Evolutionary conservation across 2,113 vertebrate genomes (phyloP), one percentile per base, ranked within the genome.

Genomic region (Istiophorus platypterus): DNA sequence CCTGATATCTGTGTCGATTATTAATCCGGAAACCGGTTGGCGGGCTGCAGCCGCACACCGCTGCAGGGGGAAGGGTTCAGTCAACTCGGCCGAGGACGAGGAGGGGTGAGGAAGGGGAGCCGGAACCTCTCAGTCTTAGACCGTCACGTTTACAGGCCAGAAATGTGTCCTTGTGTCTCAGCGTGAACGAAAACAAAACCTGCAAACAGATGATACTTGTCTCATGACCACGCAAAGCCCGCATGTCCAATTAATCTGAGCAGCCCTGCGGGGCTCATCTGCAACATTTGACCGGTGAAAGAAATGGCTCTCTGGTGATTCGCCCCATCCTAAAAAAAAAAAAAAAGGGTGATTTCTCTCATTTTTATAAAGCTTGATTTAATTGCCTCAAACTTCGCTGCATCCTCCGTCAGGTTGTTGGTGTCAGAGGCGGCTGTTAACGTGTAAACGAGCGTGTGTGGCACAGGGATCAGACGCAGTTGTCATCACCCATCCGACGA

Each of bases 381-480:
- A 10, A 18, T 73, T 41, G 84, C 70, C 65, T 85, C n/a, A 72
- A 74, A 85, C 54, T 79, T 78, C 72, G 70, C 66, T 56, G 26
- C 62, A 62, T 24, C 67, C 58, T 22, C 15, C 3, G 29, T 37
- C 71, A 62, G 67, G 69, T 51, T 66, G 69, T 54, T 63, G 61
- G 31, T 20, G 75, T 39, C 34, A 69, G 54, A 77, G 56, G 41
- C 66, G 49, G 65, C 89, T 88, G 91, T 89, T 92, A 88, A 93
- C 92, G 42, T 91, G 92, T 78, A 80, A 90, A 90, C 68, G 84
- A 72, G 87, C 34, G 76, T 42, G 62, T 70, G 41, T 85, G 90
- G 88, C 88, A 85, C 70, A 84, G 86, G 85, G 86, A 92, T 90
- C 92, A 92, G 86, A 87, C 86, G 84, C 88, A 78, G 85, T 87